phyloP scores from a whole-genome alignment of 2,113 vertebrate genomes.

The Aldabrachelys gigantea region DNA sequence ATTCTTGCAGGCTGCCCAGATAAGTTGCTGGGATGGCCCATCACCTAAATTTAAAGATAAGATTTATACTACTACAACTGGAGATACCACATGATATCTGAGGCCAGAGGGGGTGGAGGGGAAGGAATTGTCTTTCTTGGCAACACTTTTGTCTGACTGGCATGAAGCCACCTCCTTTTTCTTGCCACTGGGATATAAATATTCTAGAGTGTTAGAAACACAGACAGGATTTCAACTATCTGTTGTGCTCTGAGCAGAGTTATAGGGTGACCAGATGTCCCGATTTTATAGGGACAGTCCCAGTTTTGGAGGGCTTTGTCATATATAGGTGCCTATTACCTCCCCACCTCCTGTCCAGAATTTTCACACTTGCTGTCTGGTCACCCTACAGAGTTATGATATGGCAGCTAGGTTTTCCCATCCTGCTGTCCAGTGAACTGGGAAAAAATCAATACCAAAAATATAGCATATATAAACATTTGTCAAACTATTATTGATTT shows the following conservation, averaged over 20 bases:
- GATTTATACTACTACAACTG: conserved; percentile 8
- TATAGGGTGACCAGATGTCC: background rate
- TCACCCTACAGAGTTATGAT: background rate
- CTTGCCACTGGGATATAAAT: background rate
- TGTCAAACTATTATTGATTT: background rate
- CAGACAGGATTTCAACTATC: background rate
- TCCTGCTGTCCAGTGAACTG: accelerated
- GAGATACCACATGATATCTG: background rate
- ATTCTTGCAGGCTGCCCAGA: background rate
- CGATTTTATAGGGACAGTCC: too few species aligned
- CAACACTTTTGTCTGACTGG: background rate
- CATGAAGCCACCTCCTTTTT: background rate
- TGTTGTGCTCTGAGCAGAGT: background rate
- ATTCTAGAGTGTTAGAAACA: background rate
- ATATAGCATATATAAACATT: accelerated
- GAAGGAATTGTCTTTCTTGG: background rate
- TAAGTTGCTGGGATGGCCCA: background rate
- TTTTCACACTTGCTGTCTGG: too few species aligned
- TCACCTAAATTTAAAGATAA: conserved; percentile 4
- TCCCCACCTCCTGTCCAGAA: too few species aligned
- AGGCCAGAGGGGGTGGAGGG: background rate
- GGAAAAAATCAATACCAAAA: background rate
- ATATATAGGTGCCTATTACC: too few species aligned
- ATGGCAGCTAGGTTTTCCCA: accelerated
- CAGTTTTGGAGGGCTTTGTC: too few species aligned